These are phyloP conservation scores for Melanerpes aurifrons DNA, from an alignment of 2,113 vertebrate genomes.

Conservation along the genomic window DNA sequence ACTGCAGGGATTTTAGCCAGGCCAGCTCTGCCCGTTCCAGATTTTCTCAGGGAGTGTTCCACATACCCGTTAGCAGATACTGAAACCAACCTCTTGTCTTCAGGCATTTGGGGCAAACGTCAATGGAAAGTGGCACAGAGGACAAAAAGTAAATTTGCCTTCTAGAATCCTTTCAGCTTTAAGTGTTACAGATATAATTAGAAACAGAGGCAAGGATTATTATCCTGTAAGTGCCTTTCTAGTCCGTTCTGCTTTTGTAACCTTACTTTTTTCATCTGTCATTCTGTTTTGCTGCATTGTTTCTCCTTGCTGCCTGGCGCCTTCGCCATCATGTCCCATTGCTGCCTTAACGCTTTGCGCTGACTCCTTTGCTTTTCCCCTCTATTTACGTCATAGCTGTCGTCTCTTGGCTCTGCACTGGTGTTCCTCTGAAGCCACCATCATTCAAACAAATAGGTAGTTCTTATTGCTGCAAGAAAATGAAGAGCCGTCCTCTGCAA, in stretches of 20 bases:
- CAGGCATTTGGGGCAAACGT: conserved; percentile 8
- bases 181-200: conserved; percentile 63
- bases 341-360: not conserved
- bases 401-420: conserved; percentile 14
- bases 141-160: conserved; percentile 27
- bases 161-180: conserved; percentile 41
- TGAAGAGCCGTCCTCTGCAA: not conserved
- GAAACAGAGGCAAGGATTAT: conserved; percentile 43
- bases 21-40: not conserved
- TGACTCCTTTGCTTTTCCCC: conserved; percentile 21
- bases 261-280: conserved; percentile 29
- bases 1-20: not conserved
- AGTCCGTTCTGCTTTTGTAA: conserved; percentile 57
- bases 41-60: not conserved
- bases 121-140: conserved; percentile 27
- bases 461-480: not conserved
- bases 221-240: conserved; percentile 51
- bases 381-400: conserved; percentile 30
- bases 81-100: not conserved
- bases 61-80: accelerated
- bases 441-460: conserved; percentile 21
- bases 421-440: conserved; percentile 30
- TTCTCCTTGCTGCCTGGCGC: conserved; percentile 26
- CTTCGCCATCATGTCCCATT: not conserved
- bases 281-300: conserved; percentile 4